Conservation (phyloP, 2,113 vertebrate genomes). For the Grantiella picta region DNA sequence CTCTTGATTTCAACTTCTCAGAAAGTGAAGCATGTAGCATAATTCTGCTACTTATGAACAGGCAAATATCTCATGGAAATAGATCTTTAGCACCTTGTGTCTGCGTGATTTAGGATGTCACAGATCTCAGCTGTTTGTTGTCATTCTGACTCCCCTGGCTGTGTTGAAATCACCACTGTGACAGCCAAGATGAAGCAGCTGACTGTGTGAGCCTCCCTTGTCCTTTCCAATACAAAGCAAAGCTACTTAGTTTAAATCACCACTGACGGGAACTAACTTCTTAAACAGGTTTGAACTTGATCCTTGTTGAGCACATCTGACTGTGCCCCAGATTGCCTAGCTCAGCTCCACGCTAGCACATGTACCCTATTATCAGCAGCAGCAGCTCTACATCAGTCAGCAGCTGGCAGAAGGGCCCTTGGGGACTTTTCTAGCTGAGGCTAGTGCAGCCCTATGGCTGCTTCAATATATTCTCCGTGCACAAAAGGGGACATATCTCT, state of each 20-base stretch:
- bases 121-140: conserved; percentile 30
- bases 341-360: conserved; percentile 37
- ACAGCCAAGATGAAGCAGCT: conserved; percentile 59
- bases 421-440: conserved; percentile 24
- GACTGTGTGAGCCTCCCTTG: conserved; percentile 23
- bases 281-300: conserved; percentile 58
- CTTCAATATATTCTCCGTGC: neutral
- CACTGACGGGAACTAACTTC: conserved; percentile 48
- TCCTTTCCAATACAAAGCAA: conserved; percentile 38
- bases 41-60: neutral
- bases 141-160: conserved; percentile 22
- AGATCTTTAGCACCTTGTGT: neutral
- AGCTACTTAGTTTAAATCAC: conserved; percentile 57
- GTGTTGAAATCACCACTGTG: conserved; percentile 39
- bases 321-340: conserved; percentile 42
- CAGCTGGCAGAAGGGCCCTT: conserved; percentile 25
- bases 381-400: conserved; percentile 33
- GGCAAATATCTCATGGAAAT: neutral
- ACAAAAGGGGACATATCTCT: conserved; percentile 35
- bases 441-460: conserved; percentile 7
- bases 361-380: conserved; percentile 38
- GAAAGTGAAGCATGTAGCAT: neutral
- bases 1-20: neutral
- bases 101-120: neutral
- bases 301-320: conserved; percentile 36